Base-by-base conservation (phyloP, 2,888 invertebrate genomes). In the Catocala fraxini region DNA sequence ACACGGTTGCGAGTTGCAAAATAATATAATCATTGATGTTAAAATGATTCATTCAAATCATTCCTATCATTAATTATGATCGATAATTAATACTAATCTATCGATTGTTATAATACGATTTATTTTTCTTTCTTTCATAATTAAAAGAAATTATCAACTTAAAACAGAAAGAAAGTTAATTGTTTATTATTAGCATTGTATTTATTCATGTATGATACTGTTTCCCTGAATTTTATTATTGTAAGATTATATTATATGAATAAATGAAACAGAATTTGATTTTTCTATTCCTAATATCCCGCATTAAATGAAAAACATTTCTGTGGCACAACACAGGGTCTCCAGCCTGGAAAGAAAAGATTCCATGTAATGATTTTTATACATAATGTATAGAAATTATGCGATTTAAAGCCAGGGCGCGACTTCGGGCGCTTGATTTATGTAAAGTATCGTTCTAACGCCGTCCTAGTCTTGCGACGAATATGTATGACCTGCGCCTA, bases 201-300 rank as follows among this genome's bases (percentile, higher is more conserved):
- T 94, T 94, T 94, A 94, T 93, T 93, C 90, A 86, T 94, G 93
- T 94, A 94, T 93, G 86, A 93, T 93, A 93, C 89, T 89, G 92
- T 93, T 94, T 92, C 89, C 89, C 91, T 92, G 90, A 93, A 93
- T 89, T 93, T 89, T 92, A 93, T 91, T 89, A 90, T 90, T 89
- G 87, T 94, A 93, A 93, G 93, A 93, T 90, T 91, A 93, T 92
- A 89, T 87, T 89, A 90, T 86, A 88, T 88, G 87, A 89, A 91
- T 91, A 86, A 88, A 89, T 81, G 65, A 81, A 79, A 73, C 58
- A 71, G 75, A 73, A 70, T 80, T 85, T 82, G 73, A 71, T 76
- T 75, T 77, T 73, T 71, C 43, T 71, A 66, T 60, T 65, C 66
- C 57, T 57, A 6, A 5, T 9, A 11, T n/a, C 11, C 15, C 5